Evolutionary conservation across 2,888 invertebrate genomes (phyloP), one percentile per base, ranked within the genome.

Genomic region (Eilema caniola): DNA sequence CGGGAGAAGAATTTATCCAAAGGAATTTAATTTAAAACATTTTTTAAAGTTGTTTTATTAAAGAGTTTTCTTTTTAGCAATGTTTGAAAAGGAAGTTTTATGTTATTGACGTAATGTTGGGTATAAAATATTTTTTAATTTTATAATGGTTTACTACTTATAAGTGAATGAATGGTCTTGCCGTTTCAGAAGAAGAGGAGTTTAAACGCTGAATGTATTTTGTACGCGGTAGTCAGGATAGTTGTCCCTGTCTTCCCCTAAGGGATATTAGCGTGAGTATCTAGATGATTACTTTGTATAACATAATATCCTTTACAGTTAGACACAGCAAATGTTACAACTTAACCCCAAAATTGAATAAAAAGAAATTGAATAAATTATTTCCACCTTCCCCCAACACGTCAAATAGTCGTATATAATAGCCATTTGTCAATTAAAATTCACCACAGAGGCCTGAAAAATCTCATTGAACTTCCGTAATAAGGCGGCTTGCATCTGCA

Each of bases 401-500:
- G n/a, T 53, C 53, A 47, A 47, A 47, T 20, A 47, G 20, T 16
- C 47, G 20, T 47, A 47, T 47, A 47, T 47, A 66, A 66, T n/a
- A 69, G 57, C 41, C 62, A 61, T 73, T 66, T 70, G 53, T 72
- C 70, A 69, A 79, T 81, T 81, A 75, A 73, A 75, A 81, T 81
- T 81, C 81, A 79, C 75, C 75, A 53, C 79, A 70, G 66, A 69
- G 24, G 28, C 24, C 25, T 72, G 77, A 76, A 81, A 81, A 81
- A 79, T 75, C 79, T 72, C 74, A 81, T 79, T 76, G 73, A 81
- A 92, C 86, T 91, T 90, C 83, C 82, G 86, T 81, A 81, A 89
- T 89, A 88, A 86, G 88, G 87, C 79, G 85, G 66, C 69, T n/a
- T 76, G 80, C 83, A 85, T 88, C 84, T 76, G 83, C 81, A 90